Percentiles rank a stretch among this genome's conserved stretches.
Conservation (phyloP, 2,113 vertebrate species). For the Platanista minor region DNA sequence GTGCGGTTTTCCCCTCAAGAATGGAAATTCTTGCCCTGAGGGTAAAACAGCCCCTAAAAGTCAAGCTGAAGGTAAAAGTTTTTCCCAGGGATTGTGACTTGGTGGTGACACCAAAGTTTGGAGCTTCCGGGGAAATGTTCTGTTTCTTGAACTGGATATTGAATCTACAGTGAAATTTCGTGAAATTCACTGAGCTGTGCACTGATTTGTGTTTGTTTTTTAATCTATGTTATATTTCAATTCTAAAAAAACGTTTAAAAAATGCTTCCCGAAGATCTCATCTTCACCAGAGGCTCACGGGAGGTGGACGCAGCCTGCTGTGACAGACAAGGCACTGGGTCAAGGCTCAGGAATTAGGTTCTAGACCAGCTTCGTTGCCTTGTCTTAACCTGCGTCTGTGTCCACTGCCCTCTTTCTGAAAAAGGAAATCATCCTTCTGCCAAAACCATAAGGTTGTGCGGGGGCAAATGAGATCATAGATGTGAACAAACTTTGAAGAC, state of each 20-base stretch:
- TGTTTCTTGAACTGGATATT: neutral
- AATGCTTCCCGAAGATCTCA: neutral
- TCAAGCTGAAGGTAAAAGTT: neutral
- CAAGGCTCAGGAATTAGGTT: neutral
- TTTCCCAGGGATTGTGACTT: neutral
- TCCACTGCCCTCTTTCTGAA: neutral
- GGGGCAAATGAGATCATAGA: neutral
- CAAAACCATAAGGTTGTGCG: neutral
- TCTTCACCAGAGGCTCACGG: neutral
- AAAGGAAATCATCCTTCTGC: neutral
- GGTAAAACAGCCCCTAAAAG: neutral
- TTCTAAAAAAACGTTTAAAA: neutral
- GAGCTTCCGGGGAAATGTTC: neutral
- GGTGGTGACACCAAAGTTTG: neutral
- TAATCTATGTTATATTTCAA: neutral
- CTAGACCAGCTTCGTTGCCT: neutral
- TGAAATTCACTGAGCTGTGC: neutral
- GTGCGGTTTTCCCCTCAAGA: neutral
- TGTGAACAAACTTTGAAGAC: neutral
- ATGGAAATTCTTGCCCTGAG: neutral
- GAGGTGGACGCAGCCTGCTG: neutral
- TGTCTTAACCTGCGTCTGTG: neutral
- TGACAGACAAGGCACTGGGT: neutral
- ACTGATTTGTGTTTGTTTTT: neutral
- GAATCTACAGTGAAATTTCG: neutral